These are phyloP conservation scores for Melanotaenia boesemani DNA, from an alignment of 2,797 vertebrate genomes.

Conservation along the genomic window DNA sequence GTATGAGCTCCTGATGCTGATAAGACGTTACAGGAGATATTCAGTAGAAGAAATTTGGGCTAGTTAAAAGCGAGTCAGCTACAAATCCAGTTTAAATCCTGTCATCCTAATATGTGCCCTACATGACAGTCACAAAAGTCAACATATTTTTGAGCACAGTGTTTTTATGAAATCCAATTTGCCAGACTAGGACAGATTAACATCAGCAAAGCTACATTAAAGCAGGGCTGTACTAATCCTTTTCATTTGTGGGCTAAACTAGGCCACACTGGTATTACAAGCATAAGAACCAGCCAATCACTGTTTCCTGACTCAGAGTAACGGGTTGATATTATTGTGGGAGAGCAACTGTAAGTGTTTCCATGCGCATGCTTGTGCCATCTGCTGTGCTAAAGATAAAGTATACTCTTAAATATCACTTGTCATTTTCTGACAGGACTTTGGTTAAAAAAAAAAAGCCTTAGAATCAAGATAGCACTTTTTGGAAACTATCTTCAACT, in stretches of 20 bases:
- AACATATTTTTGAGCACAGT: slow-evolving; percentile 52
- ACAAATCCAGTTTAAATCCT: slow-evolving; percentile 45
- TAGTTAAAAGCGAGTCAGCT: not conserved
- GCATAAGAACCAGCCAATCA: slow-evolving; percentile 73
- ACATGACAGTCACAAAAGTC: slow-evolving; percentile 39
- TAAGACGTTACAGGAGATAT: not conserved
- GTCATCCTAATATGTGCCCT: slow-evolving; percentile 44
- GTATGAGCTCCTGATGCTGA: not conserved
- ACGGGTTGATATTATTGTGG: slow-evolving; percentile 40
- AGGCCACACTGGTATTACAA: slow-evolving; percentile 77
- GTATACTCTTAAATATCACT: slow-evolving; percentile 35
- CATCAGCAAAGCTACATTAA: slow-evolving; percentile 61
- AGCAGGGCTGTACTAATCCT: slow-evolving; percentile 68
- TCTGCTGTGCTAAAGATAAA: slow-evolving; percentile 61
- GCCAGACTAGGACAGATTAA: slow-evolving; percentile 61
- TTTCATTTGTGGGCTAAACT: slow-evolving; percentile 74
- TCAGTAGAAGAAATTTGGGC: not conserved
- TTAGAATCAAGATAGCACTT: slow-evolving; percentile 27
- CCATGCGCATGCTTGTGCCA: slow-evolving; percentile 44
- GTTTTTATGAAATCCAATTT: slow-evolving; percentile 68
- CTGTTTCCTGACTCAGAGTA: slow-evolving; percentile 61
- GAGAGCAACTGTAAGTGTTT: slow-evolving; percentile 22
- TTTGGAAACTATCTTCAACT: slow-evolving; percentile 31
- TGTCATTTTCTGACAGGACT: slow-evolving; percentile 32
- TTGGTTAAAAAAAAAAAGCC: slow-evolving; percentile 12